phyloP scores from a whole-genome alignment of 2,888 invertebrate species.

The Nebria brevicollis region DNA sequence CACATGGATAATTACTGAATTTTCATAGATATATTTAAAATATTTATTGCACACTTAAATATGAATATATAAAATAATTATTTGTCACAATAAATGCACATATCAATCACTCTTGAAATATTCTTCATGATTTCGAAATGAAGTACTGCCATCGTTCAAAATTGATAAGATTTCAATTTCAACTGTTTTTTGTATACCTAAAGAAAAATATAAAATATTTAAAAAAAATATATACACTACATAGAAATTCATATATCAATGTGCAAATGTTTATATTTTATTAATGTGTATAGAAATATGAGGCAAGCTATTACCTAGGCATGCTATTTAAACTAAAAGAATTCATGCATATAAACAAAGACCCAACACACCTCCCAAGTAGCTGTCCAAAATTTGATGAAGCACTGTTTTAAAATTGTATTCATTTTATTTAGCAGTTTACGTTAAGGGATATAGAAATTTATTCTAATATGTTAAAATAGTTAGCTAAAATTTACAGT shows the following conservation, averaged over 20 bases:
- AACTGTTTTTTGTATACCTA: constrained; percentile 45
- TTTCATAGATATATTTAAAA: constrained; percentile 29
- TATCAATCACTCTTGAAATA: constrained; percentile 40
- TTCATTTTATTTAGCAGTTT: neutral
- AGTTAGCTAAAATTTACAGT: too few species aligned
- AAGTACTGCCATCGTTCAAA: constrained; percentile 25
- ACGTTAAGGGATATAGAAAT: too few species aligned
- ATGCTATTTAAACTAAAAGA: neutral
- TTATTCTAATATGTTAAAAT: too few species aligned
- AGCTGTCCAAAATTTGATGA: neutral
- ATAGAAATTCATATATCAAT: neutral
- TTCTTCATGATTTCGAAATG: constrained; percentile 34
- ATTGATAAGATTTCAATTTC: constrained; percentile 21
- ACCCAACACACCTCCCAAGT: constrained; percentile 1
- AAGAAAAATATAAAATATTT: constrained; percentile 17
- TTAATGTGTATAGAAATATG: neutral
- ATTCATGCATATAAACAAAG: neutral
- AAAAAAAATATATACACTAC: neutral
- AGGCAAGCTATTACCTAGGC: neutral
- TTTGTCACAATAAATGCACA: constrained; percentile 45
- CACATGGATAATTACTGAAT: constrained; percentile 9
- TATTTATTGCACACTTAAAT: constrained; percentile 45
- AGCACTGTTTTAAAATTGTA: neutral
- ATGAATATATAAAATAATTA: constrained; percentile 37
- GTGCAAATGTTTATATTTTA: constrained; percentile 8